These are phyloP conservation scores for Lypha dubia DNA, from an alignment of 2,888 invertebrate species.

Conservation along the genomic window DNA sequence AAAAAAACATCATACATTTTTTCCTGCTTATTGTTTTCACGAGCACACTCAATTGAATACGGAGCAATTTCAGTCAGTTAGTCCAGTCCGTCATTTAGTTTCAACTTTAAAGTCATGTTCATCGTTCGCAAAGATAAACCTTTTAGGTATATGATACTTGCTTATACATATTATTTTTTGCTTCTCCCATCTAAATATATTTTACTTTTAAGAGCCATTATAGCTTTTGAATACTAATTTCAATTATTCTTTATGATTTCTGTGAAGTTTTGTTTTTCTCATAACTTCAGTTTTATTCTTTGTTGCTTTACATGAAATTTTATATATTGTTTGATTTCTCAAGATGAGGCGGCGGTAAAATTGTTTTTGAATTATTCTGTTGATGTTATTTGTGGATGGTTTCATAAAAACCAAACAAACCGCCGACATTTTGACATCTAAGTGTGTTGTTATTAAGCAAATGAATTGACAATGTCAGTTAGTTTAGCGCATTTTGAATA, in stretches of 20 bases:
- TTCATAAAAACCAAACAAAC: slow-evolving; percentile 44
- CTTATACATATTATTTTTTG: not conserved
- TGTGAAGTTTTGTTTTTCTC: slow-evolving; percentile 56
- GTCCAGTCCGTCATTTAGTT: too few relatives aligned
- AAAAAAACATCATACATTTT: slow-evolving; percentile 14
- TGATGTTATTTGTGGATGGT: not conserved
- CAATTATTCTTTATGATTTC: slow-evolving; percentile 71
- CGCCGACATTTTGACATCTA: slow-evolving; percentile 71
- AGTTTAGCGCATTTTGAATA: slow-evolving; percentile 72
- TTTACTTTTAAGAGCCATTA: slow-evolving; percentile 63
- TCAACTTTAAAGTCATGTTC: slow-evolving; percentile 69
- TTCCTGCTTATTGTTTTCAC: slow-evolving; percentile 17
- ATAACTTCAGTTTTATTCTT: slow-evolving; percentile 11
- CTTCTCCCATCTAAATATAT: slow-evolving; percentile 25
- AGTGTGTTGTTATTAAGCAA: slow-evolving; percentile 72
- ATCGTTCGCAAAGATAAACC: slow-evolving; percentile 50
- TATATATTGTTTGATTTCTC: slow-evolving; percentile 49
- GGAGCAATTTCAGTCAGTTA: slow-evolving; percentile 70
- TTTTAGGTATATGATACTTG: slow-evolving; percentile 51
- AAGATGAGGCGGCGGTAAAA: slow-evolving; percentile 72
- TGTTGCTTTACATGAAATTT: slow-evolving; percentile 13
- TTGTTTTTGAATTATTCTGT: slow-evolving; percentile 59
- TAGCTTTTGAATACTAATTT: slow-evolving; percentile 72
- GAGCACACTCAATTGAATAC: slow-evolving; percentile 63
- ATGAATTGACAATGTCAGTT: slow-evolving; percentile 72